These are phyloP conservation scores for Pygoscelis antarcticus DNA, from an alignment of 2,113 vertebrate species.

Conservation along the genomic window DNA sequence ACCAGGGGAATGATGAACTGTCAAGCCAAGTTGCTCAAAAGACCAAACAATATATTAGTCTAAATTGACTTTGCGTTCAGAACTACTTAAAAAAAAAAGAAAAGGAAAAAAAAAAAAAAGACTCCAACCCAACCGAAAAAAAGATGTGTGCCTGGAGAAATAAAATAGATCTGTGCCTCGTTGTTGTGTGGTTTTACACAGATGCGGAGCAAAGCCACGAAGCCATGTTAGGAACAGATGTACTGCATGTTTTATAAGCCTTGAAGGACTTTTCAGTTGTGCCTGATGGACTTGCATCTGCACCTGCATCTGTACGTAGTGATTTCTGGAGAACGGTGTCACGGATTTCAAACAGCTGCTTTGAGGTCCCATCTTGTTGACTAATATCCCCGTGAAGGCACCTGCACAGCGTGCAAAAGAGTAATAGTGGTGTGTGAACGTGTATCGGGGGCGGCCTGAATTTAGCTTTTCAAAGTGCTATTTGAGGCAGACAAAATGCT, in stretches of 20 bases:
- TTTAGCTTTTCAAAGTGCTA: not conserved
- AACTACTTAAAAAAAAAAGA: too few species aligned
- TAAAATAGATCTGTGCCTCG: not conserved
- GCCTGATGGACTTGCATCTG: constrained; percentile 36
- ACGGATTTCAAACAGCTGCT: not conserved
- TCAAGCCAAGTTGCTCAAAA: not conserved
- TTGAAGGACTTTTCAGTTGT: not conserved
- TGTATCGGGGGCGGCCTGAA: not conserved
- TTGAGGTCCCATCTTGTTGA: not conserved
- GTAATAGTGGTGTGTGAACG: not conserved
- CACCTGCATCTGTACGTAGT: constrained; percentile 18
- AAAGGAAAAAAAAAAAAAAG: too few species aligned
- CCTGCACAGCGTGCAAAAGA: not conserved
- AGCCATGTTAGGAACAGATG: constrained; percentile 26
- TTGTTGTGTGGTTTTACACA: not conserved
- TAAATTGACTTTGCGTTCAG: not conserved
- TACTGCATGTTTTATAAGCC: constrained; percentile 29
- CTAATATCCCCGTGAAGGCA: not conserved
- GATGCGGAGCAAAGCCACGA: not conserved
- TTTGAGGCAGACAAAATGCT: not conserved
- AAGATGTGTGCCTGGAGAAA: not conserved
- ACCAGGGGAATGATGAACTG: not conserved
- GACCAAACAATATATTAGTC: not conserved
- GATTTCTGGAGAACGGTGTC: not conserved
- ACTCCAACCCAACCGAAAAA: not conserved